A percentile compares a stretch with the other conserved stretches of the same genome.
phyloP scores from a whole-genome alignment of 92 coral and sea anemone genomes.

The Parazoanthus darwini region DNA sequence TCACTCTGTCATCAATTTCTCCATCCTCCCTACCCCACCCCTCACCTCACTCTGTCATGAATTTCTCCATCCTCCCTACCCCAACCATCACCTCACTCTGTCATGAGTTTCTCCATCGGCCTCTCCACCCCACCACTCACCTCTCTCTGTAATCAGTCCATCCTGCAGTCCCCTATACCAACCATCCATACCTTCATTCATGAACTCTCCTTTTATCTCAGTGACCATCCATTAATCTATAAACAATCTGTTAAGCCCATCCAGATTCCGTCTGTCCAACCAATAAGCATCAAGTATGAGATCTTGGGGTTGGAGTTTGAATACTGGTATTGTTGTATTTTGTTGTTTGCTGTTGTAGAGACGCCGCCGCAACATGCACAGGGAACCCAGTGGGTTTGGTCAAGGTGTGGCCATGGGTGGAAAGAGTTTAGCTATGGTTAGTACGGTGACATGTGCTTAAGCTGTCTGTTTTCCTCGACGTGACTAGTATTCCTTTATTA shows the following conservation, averaged over 20 bases:
- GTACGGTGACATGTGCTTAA: conserved; percentile 6
- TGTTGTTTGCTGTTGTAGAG: conserved; percentile 50
- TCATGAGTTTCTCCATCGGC: no score
- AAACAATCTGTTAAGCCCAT: not conserved
- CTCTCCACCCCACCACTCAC: no score
- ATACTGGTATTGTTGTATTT: not conserved
- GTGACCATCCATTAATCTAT: no score
- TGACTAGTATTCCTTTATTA: not conserved
- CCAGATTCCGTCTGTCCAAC: not conserved
- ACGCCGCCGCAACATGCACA: conserved; percentile 88
- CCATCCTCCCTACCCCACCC: no score
- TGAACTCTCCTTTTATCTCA: no score
- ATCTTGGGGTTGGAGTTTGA: not conserved
- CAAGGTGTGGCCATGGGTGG: conserved; percentile 96
- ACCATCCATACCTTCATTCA: no score
- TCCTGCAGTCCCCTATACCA: no score
- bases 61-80: no score
- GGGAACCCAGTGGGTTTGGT: conserved; percentile 83
- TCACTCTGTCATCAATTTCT: no score
- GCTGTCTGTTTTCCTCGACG: not conserved
- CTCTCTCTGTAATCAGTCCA: no score
- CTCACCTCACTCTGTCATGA: no score
- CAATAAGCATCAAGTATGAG: not conserved
- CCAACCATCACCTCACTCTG: no score
- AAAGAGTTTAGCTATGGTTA: conserved; percentile 89